Evolutionary conservation across 2,888 invertebrate species (phyloP).

Genomic region (Junonia oenone): DNA sequence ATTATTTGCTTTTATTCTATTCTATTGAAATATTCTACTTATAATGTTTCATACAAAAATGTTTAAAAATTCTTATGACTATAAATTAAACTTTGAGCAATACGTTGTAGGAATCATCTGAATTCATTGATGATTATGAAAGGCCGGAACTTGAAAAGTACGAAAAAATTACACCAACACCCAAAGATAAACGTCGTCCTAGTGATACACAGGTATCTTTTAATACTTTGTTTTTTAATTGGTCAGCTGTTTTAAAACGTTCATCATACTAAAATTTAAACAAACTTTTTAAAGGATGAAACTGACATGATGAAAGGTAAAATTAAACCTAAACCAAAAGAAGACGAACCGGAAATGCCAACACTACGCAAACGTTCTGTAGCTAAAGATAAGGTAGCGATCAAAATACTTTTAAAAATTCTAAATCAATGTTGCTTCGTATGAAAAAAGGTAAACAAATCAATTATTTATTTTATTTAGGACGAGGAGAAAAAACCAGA

Average conservation of each 20-base stretch:
- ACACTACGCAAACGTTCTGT: constrained; percentile 64
- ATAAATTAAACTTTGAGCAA: not conserved
- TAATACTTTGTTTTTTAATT: not conserved
- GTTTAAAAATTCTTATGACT: not conserved
- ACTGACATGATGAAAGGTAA: constrained; percentile 68
- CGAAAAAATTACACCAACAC: constrained; percentile 73
- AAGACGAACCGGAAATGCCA: constrained; percentile 64
- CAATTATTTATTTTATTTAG: constrained; percentile 40
- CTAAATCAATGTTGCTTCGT: not conserved
- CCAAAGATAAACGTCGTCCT: constrained; percentile 63
- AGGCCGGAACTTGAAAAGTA: constrained; percentile 85
- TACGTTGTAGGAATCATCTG: constrained; percentile 57
- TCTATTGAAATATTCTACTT: too few species aligned
- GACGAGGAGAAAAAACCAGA: constrained; percentile 68
- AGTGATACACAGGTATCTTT: constrained; percentile 60
- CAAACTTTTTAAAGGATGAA: constrained; percentile 49
- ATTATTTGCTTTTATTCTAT: too few species aligned
- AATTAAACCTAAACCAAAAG: constrained; percentile 68
- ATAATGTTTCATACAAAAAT: too few species aligned
- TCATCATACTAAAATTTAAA: not conserved
- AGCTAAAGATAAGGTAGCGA: constrained; percentile 64
- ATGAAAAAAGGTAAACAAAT: constrained; percentile 6
- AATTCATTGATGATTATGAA: constrained; percentile 85
- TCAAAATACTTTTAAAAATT: not conserved
- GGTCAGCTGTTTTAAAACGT: not conserved